These are phyloP conservation scores for Chrysogorgia sp. DNA, from an alignment of 92 coral and sea anemone genomes.

Conservation along the genomic window DNA sequence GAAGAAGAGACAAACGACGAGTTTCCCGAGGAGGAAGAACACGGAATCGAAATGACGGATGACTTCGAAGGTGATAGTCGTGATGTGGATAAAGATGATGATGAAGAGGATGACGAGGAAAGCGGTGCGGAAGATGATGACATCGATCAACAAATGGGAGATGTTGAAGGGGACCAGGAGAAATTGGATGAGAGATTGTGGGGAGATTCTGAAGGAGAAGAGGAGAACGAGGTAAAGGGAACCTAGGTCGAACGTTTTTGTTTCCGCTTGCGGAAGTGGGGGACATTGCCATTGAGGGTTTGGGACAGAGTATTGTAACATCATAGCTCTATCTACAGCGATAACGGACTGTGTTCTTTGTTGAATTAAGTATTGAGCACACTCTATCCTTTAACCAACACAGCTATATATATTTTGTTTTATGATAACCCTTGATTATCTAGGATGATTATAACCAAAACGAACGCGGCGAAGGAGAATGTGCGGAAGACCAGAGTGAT, in stretches of 20 bases:
- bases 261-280: too few species aligned
- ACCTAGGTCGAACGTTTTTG: too few species aligned
- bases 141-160: constrained; percentile 94
- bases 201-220: constrained; percentile 99
- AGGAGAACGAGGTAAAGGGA: constrained; percentile 5
- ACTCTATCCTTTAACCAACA: too few species aligned
- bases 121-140: constrained; percentile 72
- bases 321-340: too few species aligned
- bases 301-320: too few species aligned
- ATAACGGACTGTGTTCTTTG: too few species aligned
- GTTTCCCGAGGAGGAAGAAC: constrained; percentile 80
- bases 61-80: constrained; percentile 89
- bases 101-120: constrained; percentile 55
- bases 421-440: neutral
- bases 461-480: constrained; percentile 90
- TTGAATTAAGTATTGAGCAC: too few species aligned
- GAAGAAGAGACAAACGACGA: constrained; percentile 71
- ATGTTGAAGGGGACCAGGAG: constrained; percentile 87
- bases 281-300: too few species aligned
- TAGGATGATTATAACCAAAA: constrained; percentile 65
- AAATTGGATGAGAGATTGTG: constrained; percentile 91
- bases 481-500: constrained; percentile 76
- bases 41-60: constrained; percentile 95
- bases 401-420: too few species aligned
- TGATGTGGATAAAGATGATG: constrained; percentile 75